Percentiles rank a stretch among this genome's conserved stretches.
Conservation (phyloP, 2,113 vertebrate species). For the Aythya baeri region DNA sequence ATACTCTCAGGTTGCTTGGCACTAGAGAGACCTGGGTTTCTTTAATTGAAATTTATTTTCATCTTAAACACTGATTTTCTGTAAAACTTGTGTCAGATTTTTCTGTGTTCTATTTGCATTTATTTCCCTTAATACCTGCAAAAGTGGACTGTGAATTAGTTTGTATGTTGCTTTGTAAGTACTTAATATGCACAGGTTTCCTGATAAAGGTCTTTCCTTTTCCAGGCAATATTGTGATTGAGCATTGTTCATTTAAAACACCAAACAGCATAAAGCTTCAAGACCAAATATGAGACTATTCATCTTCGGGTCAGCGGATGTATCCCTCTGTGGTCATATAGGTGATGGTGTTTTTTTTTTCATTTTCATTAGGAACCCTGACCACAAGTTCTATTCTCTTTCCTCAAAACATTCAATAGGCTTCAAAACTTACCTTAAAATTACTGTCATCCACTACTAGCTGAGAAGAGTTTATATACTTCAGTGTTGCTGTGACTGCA, state of each 20-base stretch:
- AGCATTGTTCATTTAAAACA: not conserved
- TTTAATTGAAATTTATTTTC: not conserved
- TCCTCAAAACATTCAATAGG: not conserved
- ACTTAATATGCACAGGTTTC: not conserved
- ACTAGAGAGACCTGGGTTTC: not conserved
- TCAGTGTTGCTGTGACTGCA: not conserved
- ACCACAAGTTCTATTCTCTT: not conserved
- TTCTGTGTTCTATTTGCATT: not conserved
- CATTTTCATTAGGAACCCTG: not conserved
- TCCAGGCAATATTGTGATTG: not conserved
- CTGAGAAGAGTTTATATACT: not conserved
- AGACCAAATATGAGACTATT: not conserved
- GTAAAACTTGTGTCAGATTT: not conserved
- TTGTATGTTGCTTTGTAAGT: not conserved
- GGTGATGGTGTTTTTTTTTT: not conserved
- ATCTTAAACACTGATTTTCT: not conserved
- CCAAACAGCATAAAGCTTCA: not conserved
- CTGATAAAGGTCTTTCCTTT: not conserved
- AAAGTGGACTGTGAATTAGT: not conserved
- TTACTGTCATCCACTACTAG: not conserved
- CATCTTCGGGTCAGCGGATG: not conserved
- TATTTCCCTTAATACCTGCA: not conserved
- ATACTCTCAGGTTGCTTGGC: not conserved
- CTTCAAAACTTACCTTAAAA: not conserved
- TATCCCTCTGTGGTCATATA: not conserved